Conservation (phyloP, 2,797 vertebrate genomes). For the Pelodytes ibericus region DNA sequence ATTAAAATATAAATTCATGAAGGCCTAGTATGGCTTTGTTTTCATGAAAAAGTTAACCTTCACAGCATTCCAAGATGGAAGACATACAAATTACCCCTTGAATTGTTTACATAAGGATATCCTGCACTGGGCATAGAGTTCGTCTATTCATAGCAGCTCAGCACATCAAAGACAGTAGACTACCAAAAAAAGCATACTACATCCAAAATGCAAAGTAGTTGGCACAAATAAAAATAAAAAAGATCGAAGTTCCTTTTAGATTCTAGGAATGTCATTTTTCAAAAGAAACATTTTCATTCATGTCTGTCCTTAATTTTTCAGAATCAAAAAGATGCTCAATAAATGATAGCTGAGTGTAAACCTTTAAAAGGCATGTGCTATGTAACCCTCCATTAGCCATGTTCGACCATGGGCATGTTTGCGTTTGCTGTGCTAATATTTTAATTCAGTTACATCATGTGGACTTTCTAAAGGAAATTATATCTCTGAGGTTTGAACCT, state of each 20-base stretch:
- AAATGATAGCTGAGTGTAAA: too few species aligned
- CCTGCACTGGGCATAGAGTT: slow-evolving; percentile 39
- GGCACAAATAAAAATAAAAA: neutral
- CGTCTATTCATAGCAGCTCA: slow-evolving; percentile 26
- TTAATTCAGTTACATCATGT: too few species aligned
- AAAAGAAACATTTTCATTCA: slow-evolving; percentile 9
- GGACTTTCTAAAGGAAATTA: too few species aligned
- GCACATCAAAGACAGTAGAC: slow-evolving; percentile 28
- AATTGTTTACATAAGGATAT: slow-evolving; percentile 38
- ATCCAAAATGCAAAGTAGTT: slow-evolving; percentile 25
- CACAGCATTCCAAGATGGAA: slow-evolving; percentile 40
- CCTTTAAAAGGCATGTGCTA: too few species aligned
- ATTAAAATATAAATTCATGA: slow-evolving; percentile 22
- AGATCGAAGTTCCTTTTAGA: slow-evolving; percentile 2
- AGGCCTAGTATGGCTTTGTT: slow-evolving; percentile 11
- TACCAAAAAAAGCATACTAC: slow-evolving; percentile 15
- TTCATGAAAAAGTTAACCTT: slow-evolving; percentile 33
- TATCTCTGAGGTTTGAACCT: too few species aligned
- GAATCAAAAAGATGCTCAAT: too few species aligned
- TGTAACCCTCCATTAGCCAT: too few species aligned
- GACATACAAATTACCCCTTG: slow-evolving; percentile 40
- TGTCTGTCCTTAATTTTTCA: neutral
- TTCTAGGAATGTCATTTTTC: slow-evolving; percentile 2
- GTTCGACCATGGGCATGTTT: too few species aligned
- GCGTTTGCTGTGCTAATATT: too few species aligned